phyloP scores from a whole-genome alignment of 2,888 invertebrate species.

The Patella caerulea region DNA sequence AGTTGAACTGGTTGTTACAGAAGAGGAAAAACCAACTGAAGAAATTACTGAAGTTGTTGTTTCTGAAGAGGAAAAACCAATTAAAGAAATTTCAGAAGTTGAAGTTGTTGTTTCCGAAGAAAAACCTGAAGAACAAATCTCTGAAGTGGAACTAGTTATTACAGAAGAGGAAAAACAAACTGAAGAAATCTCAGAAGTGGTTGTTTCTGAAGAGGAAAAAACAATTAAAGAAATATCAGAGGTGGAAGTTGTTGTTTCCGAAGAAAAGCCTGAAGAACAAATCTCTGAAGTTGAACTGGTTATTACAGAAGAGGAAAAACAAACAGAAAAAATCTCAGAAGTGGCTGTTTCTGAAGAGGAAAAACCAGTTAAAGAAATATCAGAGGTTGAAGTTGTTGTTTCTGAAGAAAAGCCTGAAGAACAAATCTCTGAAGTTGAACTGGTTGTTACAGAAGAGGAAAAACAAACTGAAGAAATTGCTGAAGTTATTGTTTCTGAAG shows the following conservation, averaged over 20 bases:
- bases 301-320: constrained; percentile 1
- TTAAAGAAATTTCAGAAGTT: background rate
- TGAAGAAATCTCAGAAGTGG: constrained; percentile 24
- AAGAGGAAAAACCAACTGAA: background rate
- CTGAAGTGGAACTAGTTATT: constrained; percentile 19
- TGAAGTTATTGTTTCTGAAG: constrained; percentile 11
- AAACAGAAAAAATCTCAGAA: background rate
- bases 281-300: constrained; percentile 18
- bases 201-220: constrained; percentile 13
- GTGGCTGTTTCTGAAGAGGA: constrained; percentile 13
- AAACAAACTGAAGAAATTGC: constrained; percentile 10
- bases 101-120: constrained; percentile 22
- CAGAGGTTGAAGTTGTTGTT: constrained; percentile 17
- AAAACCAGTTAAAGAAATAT: background rate
- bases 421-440: constrained; percentile 18
- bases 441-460: constrained; percentile 12
- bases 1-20: background rate
- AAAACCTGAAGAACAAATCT: constrained; percentile 11
- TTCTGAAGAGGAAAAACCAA: constrained; percentile 12
- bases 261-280: constrained; percentile 16
- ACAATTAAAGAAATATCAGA: constrained; percentile 17
- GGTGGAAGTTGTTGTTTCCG: constrained; percentile 18
- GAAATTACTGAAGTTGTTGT: background rate
- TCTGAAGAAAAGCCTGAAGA: constrained; percentile 19
- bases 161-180: background rate